Evolutionary conservation across 2,113 vertebrate genomes (phyloP), one percentile per base, ranked within the genome.

Genomic region (Euleptes europaea): DNA sequence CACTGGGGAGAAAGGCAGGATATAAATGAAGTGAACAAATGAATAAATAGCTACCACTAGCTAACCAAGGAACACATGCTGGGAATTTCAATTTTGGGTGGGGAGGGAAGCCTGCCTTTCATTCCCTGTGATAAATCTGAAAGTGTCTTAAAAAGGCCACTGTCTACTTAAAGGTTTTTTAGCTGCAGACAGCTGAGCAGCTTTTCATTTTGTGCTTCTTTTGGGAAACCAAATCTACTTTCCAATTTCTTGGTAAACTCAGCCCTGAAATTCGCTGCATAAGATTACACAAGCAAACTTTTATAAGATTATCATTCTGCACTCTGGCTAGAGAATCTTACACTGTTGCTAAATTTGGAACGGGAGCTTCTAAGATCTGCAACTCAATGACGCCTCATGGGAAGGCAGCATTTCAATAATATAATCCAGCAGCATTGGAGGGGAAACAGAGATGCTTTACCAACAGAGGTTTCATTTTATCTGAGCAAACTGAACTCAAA

Each of bases 401-500:
- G 74, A n/a, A 2, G 23, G 35, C 33, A 23, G 3, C 26, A 26
- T 14, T 42, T 69, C 19, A 69, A 21, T 19, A 57, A 63, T 21
- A 23, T 40, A 51, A 9, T 21, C 7, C n/a, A 57, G 31, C 35
- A 6, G 66, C 38, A 26, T 47, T 71, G 44, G 49, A 15, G 28
- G 10, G 65, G 35, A 77, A 38, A 31, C 10, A 33, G 17, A 73
- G 26, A 13, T 31, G 14, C 65, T 88, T 80, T 63, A n/a, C 6
- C 33, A 65, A 60, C 54, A 73, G 63, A 71, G 35, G 35, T 92
- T 80, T 92, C 51, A 76, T 15, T 91, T 28, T 75, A 89, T 44
- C 83, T 2, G 47, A 90, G 79, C 14, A 81, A 89, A 88, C 85
- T 74, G 71, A 51, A 88, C 79, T 90, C 83, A 88, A 86, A 93